These are phyloP conservation scores for Argyrosomus regius DNA, from an alignment of 2,797 vertebrate genomes.

Conservation along the genomic window DNA sequence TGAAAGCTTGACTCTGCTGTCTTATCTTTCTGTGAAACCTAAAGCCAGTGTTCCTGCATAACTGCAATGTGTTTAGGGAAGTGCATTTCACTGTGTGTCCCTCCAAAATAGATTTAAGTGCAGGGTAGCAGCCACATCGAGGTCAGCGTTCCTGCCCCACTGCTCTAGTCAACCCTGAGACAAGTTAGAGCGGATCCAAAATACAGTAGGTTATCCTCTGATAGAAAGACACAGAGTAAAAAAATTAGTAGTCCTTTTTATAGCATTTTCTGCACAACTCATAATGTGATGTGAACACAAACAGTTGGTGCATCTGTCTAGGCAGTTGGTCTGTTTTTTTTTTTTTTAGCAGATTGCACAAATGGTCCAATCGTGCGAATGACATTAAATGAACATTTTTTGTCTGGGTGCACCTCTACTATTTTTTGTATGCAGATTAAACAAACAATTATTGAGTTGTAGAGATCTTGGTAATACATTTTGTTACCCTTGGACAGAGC, in stretches of 20 bases:
- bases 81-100: conserved; percentile 59
- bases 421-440: no score
- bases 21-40: conserved; percentile 47
- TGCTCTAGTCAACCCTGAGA: conserved; percentile 68
- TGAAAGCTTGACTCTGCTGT: conserved; percentile 32
- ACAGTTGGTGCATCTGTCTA: no score
- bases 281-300: no score
- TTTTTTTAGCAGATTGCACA: no score
- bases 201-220: conserved; percentile 36
- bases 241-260: not conserved
- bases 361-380: no score
- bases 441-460: no score
- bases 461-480: not conserved
- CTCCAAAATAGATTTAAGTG: conserved; percentile 89
- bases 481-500: not conserved
- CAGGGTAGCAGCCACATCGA: conserved; percentile 80
- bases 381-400: no score
- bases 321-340: no score
- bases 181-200: conserved; percentile 44
- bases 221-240: conserved; percentile 11
- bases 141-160: conserved; percentile 73
- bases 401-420: no score
- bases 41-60: conserved; percentile 40
- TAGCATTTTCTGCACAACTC: not conserved
- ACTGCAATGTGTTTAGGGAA: conserved; percentile 59